phyloP scores from a whole-genome alignment of 2,113 vertebrate genomes.

The Phrynocephalus versicolor region DNA sequence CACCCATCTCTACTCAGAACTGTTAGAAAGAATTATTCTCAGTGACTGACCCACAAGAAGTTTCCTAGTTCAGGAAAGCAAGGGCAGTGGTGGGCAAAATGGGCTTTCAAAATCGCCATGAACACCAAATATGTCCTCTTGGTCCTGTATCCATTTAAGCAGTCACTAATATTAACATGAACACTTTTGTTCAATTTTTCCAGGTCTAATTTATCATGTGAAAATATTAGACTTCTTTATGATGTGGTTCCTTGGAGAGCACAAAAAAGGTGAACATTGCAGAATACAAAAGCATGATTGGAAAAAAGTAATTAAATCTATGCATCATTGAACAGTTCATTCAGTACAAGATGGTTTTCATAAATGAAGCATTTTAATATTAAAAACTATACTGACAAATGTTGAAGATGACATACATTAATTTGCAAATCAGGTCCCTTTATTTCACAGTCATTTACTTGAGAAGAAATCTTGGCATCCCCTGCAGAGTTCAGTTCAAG shows the following conservation, averaged over 20 bases:
- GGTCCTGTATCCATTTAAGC: neutral
- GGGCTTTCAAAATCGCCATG: neutral
- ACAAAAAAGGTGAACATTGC: conserved; percentile 17
- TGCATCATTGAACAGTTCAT: conserved; percentile 38
- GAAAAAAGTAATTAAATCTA: conserved; percentile 40
- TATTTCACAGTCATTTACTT: neutral
- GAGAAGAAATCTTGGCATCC: conserved; percentile 32
- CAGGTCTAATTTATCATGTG: conserved; percentile 35
- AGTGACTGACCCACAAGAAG: no score
- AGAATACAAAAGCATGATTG: conserved; percentile 27
- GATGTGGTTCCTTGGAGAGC: neutral
- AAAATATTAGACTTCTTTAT: conserved; percentile 40
- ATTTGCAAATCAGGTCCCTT: neutral
- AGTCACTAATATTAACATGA: conserved; percentile 1
- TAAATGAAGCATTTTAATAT: conserved; percentile 30
- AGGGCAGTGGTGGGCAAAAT: neutral
- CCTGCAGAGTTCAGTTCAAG: conserved; percentile 14
- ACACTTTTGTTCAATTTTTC: conserved; percentile 7
- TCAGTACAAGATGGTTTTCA: conserved; percentile 30
- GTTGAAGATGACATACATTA: neutral
- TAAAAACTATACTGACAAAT: conserved; percentile 15
- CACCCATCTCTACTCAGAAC: no score
- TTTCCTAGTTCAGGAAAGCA: neutral
- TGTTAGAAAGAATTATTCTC: no score
- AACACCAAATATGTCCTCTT: neutral